Conservation (phyloP, 2,797 vertebrate genomes). For the Gobio occitaniae region DNA sequence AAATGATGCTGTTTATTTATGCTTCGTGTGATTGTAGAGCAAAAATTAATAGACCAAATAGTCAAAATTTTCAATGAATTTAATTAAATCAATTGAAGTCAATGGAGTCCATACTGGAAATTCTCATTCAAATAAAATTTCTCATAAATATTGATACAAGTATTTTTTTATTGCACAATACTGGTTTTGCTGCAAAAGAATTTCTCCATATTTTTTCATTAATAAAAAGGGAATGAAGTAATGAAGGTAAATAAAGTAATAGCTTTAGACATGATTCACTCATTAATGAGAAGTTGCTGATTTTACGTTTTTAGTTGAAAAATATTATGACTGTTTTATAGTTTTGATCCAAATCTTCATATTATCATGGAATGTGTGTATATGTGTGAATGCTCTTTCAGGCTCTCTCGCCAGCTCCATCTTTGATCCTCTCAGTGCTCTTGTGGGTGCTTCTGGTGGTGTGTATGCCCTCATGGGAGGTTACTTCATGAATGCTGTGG, state of each 20-base stretch:
- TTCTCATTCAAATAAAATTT: neutral
- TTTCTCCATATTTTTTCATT: neutral
- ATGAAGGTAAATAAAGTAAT: neutral
- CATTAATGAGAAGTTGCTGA: neutral
- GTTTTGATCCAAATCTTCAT: neutral
- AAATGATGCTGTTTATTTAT: no score
- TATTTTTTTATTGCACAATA: neutral
- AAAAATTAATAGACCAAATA: neutral
- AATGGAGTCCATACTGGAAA: no score
- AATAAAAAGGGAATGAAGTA: neutral
- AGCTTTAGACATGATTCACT: neutral
- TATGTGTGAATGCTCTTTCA: constrained; percentile 61
- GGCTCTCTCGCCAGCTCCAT: constrained; percentile 92
- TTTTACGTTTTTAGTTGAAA: neutral
- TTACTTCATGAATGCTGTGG: constrained; percentile 91
- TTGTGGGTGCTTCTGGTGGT: constrained; percentile 92
- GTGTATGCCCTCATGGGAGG: constrained; percentile 92
- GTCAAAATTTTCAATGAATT: neutral
- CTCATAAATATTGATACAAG: neutral
- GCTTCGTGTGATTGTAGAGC: neutral
- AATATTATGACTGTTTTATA: neutral
- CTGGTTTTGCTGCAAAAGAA: neutral
- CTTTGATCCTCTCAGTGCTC: constrained; percentile 84
- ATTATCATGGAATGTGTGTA: neutral
- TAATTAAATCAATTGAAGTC: neutral